A percentile compares a stretch with the other conserved stretches of the same genome.
phyloP scores from a whole-genome alignment of 2,797 vertebrate species.

The Gallirallus australis region DNA sequence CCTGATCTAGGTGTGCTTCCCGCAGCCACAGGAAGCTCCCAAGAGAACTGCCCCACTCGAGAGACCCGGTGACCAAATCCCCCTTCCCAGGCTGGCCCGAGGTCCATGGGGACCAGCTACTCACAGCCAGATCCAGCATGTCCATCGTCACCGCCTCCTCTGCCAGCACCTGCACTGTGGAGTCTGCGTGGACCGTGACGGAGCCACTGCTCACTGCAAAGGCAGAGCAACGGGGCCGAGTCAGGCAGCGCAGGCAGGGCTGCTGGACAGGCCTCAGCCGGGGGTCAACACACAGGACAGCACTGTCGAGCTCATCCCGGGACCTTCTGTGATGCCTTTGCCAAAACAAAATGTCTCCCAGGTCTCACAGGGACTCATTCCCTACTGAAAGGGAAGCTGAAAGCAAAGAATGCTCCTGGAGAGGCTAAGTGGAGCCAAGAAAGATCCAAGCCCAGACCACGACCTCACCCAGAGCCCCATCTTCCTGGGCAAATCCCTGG shows the following conservation, averaged over 20 bases:
- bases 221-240: fast-evolving
- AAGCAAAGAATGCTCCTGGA: background rate
- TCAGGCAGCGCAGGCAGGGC: background rate
- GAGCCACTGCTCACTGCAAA: constrained; percentile 93
- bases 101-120: constrained; percentile 24
- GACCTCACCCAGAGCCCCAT: fast-evolving
- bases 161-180: constrained; percentile 90
- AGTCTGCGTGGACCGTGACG: constrained; percentile 90
- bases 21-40: background rate
- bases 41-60: background rate
- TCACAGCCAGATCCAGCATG: constrained; percentile 90
- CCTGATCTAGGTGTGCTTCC: too few species aligned
- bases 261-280: fast-evolving
- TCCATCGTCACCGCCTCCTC: constrained; percentile 91
- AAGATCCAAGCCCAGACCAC: background rate
- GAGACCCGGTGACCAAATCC: fast-evolving
- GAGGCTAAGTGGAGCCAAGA: background rate
- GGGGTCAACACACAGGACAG: background rate
- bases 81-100: too few species aligned
- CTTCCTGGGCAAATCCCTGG: background rate
- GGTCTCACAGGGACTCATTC: fast-evolving
- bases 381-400: background rate
- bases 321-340: background rate
- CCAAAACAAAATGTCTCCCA: background rate
- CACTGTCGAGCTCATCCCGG: fast-evolving